Evolutionary conservation across 1,140 invertebrate genomes (phyloP).

Genomic region (Diorhabda carinulata): DNA sequence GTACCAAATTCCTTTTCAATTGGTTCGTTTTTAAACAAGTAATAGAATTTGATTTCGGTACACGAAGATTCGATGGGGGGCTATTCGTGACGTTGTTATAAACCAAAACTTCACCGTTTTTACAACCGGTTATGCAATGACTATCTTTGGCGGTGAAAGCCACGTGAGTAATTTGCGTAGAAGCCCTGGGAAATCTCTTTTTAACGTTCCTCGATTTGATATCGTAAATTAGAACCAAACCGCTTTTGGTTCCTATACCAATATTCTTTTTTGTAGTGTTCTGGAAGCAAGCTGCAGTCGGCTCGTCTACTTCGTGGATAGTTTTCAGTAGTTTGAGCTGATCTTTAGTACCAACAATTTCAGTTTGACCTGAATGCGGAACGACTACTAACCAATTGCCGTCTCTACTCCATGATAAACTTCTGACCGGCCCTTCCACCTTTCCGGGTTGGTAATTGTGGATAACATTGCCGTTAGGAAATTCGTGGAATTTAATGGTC

Average conservation of each 20-base stretch:
- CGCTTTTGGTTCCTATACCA: constrained; percentile 40
- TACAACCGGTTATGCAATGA: constrained; percentile 39
- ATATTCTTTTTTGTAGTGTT: constrained; percentile 41
- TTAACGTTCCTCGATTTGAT: constrained; percentile 38
- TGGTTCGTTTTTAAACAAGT: constrained; percentile 38
- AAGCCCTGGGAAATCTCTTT: constrained; percentile 34
- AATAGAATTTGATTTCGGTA: constrained; percentile 40
- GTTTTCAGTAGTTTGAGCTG: constrained; percentile 39
- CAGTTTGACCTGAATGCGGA: constrained; percentile 35
- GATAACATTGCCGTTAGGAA: constrained; percentile 28
- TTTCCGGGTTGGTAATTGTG: constrained; percentile 33
- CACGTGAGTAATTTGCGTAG: constrained; percentile 31
- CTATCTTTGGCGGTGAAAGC: constrained; percentile 41
- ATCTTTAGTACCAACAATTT: constrained; percentile 41
- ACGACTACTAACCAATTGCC: constrained; percentile 43
- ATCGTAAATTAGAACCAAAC: constrained; percentile 43
- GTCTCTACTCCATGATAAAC: constrained; percentile 44
- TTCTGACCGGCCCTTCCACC: constrained; percentile 35
- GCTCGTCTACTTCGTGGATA: constrained; percentile 36
- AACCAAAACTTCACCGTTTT: constrained; percentile 39
- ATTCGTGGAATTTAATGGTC: constrained; percentile 39
- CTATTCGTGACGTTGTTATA: constrained; percentile 38
- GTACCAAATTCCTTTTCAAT: constrained; percentile 36
- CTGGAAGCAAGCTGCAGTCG: constrained; percentile 43
- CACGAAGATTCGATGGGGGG: constrained; percentile 30